A percentile compares a stretch with the other conserved stretches of the same genome.
Evolutionary conservation across 2,888 invertebrate species (phyloP).

Genomic region (Osedax fenrisi): DNA sequence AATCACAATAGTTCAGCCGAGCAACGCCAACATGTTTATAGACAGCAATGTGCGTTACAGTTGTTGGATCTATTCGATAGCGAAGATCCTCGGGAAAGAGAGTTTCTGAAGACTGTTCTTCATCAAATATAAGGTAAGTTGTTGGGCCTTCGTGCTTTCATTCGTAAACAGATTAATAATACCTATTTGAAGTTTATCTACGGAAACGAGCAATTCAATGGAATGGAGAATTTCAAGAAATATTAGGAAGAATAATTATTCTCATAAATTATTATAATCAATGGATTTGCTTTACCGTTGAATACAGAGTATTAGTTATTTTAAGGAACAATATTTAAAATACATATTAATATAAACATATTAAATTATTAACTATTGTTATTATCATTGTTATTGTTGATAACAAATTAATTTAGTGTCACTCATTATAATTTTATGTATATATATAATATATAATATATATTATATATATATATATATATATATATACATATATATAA

Average conservation of each 20-base stretch:
- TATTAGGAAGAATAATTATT: constrained; percentile 68
- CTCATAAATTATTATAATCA: too few relatives aligned
- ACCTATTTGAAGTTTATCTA: constrained; percentile 93
- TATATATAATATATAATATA: too few relatives aligned
- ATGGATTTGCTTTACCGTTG: constrained; percentile 91
- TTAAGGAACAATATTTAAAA: too few relatives aligned
- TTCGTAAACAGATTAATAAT: constrained; percentile 87
- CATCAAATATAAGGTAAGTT: constrained; percentile 51
- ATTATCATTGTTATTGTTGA: too few relatives aligned
- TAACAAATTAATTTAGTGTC: too few relatives aligned
- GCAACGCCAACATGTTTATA: constrained; percentile 78
- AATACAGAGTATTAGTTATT: constrained; percentile 99
- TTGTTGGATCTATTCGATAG: constrained; percentile 48
- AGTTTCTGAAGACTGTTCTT: constrained; percentile 49
- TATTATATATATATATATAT: too few relatives aligned
- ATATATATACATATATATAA: too few relatives aligned
- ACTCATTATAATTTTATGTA: too few relatives aligned
- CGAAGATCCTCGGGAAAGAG: constrained; percentile 53
- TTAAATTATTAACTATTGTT: too few relatives aligned
- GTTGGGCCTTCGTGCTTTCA: constrained; percentile 48
- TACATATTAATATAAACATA: too few relatives aligned
- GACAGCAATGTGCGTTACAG: too few relatives aligned
- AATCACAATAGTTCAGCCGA: constrained; percentile 70
- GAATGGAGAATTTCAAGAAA: constrained; percentile 91
- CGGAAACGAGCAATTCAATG: constrained; percentile 95